A percentile compares a stretch with the other conserved stretches of the same genome.
phyloP scores from a whole-genome alignment of 2,888 invertebrate species.

The Latrodectus elegans region DNA sequence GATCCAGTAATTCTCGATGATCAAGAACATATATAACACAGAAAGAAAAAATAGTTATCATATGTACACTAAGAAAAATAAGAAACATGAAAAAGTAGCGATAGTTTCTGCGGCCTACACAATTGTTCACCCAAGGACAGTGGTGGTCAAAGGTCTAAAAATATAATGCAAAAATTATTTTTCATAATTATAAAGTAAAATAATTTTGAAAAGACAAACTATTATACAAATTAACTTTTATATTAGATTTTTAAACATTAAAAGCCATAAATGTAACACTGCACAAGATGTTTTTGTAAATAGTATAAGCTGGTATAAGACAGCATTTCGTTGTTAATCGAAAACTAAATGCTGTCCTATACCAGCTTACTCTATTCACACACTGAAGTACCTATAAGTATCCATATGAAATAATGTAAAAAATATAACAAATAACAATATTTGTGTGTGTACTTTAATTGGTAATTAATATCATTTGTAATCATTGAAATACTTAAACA shows the following conservation, averaged over 20 bases:
- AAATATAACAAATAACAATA: too few relatives aligned
- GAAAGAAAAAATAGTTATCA: constrained; percentile 96
- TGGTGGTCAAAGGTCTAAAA: constrained; percentile 99
- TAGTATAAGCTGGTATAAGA: too few relatives aligned
- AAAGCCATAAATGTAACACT: neutral
- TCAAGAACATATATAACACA: constrained; percentile 94
- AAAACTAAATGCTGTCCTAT: too few relatives aligned
- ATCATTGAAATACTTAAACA: too few relatives aligned
- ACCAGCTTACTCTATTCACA: too few relatives aligned
- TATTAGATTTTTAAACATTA: too few relatives aligned
- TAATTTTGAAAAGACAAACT: neutral
- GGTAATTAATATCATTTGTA: too few relatives aligned
- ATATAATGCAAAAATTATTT: neutral
- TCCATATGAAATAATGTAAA: too few relatives aligned
- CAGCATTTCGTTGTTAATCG: too few relatives aligned
- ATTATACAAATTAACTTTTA: too few relatives aligned
- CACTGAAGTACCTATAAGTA: too few relatives aligned
- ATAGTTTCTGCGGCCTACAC: constrained; percentile 97
- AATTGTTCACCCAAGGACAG: constrained; percentile 97
- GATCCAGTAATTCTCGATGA: constrained; percentile 86
- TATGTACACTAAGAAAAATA: constrained; percentile 95
- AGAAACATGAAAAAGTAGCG: constrained; percentile 99
- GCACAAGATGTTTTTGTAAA: neutral
- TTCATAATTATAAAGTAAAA: neutral
- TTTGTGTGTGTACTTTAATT: too few relatives aligned